Conservation (phyloP, 2,888 invertebrate species). For the Xylophagus ater region DNA sequence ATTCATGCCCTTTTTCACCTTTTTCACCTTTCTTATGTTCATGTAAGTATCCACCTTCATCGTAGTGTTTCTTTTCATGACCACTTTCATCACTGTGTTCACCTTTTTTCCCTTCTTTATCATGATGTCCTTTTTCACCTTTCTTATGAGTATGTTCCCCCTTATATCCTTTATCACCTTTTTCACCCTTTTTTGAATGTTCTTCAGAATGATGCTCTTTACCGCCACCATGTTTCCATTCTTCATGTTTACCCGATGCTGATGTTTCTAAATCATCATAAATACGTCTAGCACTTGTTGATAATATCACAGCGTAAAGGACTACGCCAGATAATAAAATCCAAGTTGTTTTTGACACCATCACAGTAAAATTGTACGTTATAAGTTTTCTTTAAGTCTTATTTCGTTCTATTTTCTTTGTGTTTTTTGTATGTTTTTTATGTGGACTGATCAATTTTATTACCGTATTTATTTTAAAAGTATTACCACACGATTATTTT, state of each 20-base stretch:
- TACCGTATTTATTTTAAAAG: too few relatives aligned
- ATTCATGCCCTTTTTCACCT: slow-evolving; percentile 42
- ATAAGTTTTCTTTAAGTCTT: background rate
- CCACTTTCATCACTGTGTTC: slow-evolving; percentile 42
- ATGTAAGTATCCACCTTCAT: slow-evolving; percentile 39
- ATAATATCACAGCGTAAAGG: slow-evolving; percentile 17
- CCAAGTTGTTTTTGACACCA: slow-evolving; percentile 18
- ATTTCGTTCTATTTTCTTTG: background rate
- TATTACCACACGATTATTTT: too few relatives aligned
- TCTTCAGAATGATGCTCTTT: slow-evolving; percentile 55
- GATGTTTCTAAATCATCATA: slow-evolving; percentile 30
- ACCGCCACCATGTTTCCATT: slow-evolving; percentile 48
- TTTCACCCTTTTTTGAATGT: slow-evolving; percentile 53
- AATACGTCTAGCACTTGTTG: slow-evolving; percentile 16
- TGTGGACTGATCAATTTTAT: background rate
- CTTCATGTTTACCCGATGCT: slow-evolving; percentile 33
- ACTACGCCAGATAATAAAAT: slow-evolving; percentile 16
- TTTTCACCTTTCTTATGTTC: slow-evolving; percentile 44
- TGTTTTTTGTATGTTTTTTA: background rate
- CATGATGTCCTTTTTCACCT: slow-evolving; percentile 58
- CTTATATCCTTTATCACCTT: slow-evolving; percentile 62
- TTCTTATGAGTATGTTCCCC: slow-evolving; percentile 56
- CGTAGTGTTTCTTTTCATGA: slow-evolving; percentile 42
- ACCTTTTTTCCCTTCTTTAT: slow-evolving; percentile 47
- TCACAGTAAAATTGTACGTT: too few relatives aligned